A percentile compares a stretch with the other conserved stretches of the same genome.
Evolutionary conservation across 2,113 vertebrate species (phyloP).

Genomic region (Callopanchax toddi): DNA sequence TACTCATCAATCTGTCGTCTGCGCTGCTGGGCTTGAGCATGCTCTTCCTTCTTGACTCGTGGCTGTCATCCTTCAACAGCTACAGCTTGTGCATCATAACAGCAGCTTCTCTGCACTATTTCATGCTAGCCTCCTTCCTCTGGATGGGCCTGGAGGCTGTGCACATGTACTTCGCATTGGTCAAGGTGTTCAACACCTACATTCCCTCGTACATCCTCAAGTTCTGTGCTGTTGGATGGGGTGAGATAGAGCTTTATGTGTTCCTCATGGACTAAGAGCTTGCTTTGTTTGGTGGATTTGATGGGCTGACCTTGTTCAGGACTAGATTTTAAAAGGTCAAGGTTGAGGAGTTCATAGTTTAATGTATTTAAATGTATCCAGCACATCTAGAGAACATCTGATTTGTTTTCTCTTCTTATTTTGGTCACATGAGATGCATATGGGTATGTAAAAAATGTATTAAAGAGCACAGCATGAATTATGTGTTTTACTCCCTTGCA

Average conservation of each 20-base stretch:
- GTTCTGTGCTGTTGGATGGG: constrained; percentile 87
- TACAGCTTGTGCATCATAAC: constrained; percentile 79
- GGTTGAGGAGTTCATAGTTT: too few relatives aligned
- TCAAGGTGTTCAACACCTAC: constrained; percentile 92
- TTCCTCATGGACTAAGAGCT: background rate
- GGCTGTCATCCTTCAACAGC: constrained; percentile 81
- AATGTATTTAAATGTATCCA: too few relatives aligned
- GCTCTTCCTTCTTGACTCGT: constrained; percentile 84
- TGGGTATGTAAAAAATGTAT: background rate
- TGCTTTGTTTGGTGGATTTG: rapidly evolving
- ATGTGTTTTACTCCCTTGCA: constrained; percentile 54
- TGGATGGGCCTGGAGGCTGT: constrained; percentile 92
- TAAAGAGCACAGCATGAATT: background rate
- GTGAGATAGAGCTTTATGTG: constrained; percentile 74
- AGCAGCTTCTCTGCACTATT: constrained; percentile 84
- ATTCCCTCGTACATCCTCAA: constrained; percentile 87
- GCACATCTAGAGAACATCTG: too few relatives aligned
- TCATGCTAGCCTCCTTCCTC: constrained; percentile 86
- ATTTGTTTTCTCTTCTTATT: too few relatives aligned
- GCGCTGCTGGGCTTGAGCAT: constrained; percentile 85
- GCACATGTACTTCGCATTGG: constrained; percentile 88
- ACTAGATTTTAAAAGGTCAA: constrained; percentile 2
- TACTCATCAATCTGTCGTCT: constrained; percentile 86
- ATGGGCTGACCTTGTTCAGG: background rate
- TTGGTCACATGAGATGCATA: too few relatives aligned